These are phyloP conservation scores for Sepioteuthis lessoniana DNA, from an alignment of 2,888 invertebrate genomes.

Conservation along the genomic window DNA sequence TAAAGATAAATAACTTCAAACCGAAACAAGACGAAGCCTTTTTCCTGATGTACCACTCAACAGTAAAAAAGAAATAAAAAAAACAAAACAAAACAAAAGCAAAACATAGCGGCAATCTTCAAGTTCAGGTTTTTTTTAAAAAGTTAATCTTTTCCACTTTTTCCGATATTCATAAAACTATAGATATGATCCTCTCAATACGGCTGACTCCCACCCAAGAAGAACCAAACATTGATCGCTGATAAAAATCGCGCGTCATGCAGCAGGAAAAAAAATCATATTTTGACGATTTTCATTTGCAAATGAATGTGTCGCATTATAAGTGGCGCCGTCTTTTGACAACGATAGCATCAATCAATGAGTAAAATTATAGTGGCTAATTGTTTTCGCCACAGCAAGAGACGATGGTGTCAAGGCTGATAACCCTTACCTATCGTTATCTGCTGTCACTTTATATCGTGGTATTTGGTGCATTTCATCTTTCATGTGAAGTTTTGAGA, in stretches of 20 bases:
- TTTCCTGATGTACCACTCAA: too few species aligned
- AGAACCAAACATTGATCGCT: background rate
- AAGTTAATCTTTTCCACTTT: background rate
- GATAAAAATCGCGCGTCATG: background rate
- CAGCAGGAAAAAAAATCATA: background rate
- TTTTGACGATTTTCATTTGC: background rate
- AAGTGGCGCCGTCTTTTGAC: background rate
- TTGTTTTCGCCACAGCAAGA: background rate
- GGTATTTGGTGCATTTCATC: background rate
- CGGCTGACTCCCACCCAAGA: conserved; percentile 5
- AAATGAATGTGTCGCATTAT: background rate
- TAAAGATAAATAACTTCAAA: too few species aligned
- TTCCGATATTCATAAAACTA: background rate
- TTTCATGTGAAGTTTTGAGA: background rate
- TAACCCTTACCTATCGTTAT: background rate
- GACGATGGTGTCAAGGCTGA: background rate
- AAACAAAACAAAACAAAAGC: background rate
- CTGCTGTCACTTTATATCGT: background rate
- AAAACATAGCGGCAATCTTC: background rate
- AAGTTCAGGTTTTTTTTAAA: background rate
- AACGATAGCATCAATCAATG: background rate
- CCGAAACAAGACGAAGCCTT: background rate
- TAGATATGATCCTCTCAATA: background rate
- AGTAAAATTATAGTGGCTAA: background rate
- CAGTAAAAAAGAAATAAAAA: background rate